A percentile compares a stretch with the other conserved stretches of the same genome.
Evolutionary conservation across 1,140 invertebrate genomes (phyloP).

Genomic region (Andricus grossulariae): DNA sequence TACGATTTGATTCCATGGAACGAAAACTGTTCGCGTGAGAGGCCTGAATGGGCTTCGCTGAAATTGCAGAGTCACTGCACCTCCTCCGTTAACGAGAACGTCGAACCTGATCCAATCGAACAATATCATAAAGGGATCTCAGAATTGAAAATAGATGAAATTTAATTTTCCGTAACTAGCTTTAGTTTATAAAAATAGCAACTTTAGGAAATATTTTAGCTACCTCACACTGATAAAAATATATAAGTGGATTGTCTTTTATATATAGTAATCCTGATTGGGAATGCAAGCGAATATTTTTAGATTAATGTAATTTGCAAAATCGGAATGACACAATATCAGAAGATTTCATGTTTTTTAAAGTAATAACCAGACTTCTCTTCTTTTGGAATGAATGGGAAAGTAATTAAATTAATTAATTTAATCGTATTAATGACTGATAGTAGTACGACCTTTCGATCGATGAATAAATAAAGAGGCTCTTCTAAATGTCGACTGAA

Average conservation of each 20-base stretch:
- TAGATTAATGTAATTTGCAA: no score
- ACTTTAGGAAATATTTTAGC: not conserved
- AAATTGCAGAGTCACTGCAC: conserved; percentile 98
- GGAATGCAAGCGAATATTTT: no score
- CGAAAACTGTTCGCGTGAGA: conserved; percentile 90
- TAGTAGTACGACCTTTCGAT: not conserved
- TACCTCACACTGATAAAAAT: not conserved
- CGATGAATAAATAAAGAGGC: not conserved
- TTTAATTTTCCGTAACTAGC: not conserved
- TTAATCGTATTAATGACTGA: not conserved
- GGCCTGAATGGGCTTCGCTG: conserved; percentile 94
- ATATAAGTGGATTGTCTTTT: no score
- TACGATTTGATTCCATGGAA: conserved; percentile 97
- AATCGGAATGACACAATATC: no score
- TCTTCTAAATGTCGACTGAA: not conserved
- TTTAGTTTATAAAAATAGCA: not conserved
- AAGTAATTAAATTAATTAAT: not conserved
- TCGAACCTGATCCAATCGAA: conserved; percentile 87
- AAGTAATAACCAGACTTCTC: no score
- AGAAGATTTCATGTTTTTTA: no score
- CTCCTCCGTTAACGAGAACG: conserved; percentile 98
- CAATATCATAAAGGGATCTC: not conserved
- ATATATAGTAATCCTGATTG: no score
- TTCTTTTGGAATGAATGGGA: no score
- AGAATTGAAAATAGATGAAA: not conserved